Conservation (phyloP, 1,140 invertebrate species). For the Apis laboriosa region DNA sequence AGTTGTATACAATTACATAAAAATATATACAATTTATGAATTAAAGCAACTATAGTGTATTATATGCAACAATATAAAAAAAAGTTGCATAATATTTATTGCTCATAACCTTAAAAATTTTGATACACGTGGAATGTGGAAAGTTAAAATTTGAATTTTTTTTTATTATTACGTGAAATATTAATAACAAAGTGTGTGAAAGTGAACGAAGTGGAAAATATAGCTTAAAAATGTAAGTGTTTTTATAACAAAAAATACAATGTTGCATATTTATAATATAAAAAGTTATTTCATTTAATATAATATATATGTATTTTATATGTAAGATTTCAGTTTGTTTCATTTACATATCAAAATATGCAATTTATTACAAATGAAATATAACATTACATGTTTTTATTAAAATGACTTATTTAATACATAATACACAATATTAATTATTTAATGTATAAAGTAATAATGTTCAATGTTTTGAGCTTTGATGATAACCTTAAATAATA, state of each 20-base stretch:
- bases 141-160: neutral
- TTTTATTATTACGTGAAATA: neutral
- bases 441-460: neutral
- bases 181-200: slow-evolving; percentile 8
- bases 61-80: neutral
- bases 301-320: neutral
- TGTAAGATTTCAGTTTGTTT: no score
- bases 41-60: neutral
- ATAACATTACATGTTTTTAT: neutral
- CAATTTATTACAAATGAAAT: neutral
- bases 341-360: neutral
- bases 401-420: neutral
- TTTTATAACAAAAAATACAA: neutral
- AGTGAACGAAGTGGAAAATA: neutral
- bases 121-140: slow-evolving; percentile 18
- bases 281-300: neutral
- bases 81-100: slow-evolving; percentile 8
- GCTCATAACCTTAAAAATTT: slow-evolving; percentile 30
- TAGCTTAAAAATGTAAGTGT: slow-evolving; percentile 25
- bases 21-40: neutral
- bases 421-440: neutral
- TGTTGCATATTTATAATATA: neutral
- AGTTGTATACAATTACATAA: neutral
- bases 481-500: slow-evolving; percentile 32
- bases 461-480: neutral